Evolutionary conservation across 2,888 invertebrate species (phyloP), one percentile per base, ranked within the genome.

Genomic region (Sycophila texana): DNA sequence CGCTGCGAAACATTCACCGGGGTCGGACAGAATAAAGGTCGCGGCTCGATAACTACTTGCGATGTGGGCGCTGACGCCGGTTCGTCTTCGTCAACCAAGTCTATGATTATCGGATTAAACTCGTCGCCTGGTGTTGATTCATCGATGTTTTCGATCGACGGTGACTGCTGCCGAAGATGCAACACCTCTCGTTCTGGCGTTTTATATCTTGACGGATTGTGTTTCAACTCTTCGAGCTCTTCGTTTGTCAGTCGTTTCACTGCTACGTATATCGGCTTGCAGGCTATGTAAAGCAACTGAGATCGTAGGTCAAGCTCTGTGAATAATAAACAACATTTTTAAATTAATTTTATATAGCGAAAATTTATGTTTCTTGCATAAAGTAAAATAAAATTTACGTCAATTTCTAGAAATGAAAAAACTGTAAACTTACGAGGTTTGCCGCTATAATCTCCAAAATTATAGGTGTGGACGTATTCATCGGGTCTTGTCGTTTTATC

Each of bases 221-320:
- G 83, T 47, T 86, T 86, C 12, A 88, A 72, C 71, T 91, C 90
- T 14, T 91, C 88, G 74, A 93, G 91, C 70, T 91, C 90, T 55
- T 91, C 85, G 49, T 87, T 78, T 4, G 91, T 91, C 89, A 92
- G 90, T 57, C 90, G 89, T 12, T 91, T 89, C 30, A 93, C 80
- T 22, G 90, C 85, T 4, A 93, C 92, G 63, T 91, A 88, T 55
- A 92, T 86, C 0, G 92, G 92, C 86, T 90, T 91, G 86, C 93
- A 93, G 76, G 92, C 91, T 51, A 92, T 86, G 74, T 91, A 89
- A 74, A 93, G 87, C 79, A 93, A 85, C 85, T 93, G 93, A 14
- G 90, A 88, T 53, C 85, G 84, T 61, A 90, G 83, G 76, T 85
- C 87, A 74, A 90, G 79, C 65, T 83, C 90, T 90, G 84, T 13